Conservation (phyloP, 2,888 invertebrate species). For the Blera fallax region DNA sequence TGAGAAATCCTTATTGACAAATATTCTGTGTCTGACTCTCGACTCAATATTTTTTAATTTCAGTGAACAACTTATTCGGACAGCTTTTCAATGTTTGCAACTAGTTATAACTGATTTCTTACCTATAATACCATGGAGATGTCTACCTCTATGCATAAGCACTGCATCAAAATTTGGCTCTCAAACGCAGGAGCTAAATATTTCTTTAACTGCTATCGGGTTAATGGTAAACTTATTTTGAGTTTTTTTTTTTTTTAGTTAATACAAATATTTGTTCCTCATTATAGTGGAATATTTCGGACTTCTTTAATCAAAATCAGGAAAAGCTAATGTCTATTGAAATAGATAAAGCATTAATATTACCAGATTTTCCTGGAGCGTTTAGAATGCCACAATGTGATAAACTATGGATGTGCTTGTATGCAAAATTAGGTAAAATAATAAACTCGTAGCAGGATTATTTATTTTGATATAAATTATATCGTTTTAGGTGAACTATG, state of each 20-base stretch:
- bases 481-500: slow-evolving; percentile 89
- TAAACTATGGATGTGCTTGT: slow-evolving; percentile 97
- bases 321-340: slow-evolving; percentile 90
- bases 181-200: slow-evolving; percentile 98
- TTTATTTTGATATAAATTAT: not conserved
- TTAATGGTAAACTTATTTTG: slow-evolving; percentile 87
- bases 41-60: slow-evolving; percentile 60
- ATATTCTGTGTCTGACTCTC: not conserved
- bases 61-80: slow-evolving; percentile 94
- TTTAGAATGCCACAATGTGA: slow-evolving; percentile 94
- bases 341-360: slow-evolving; percentile 88
- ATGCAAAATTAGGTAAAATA: slow-evolving; percentile 87
- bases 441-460: not conserved
- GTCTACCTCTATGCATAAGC: slow-evolving; percentile 94
- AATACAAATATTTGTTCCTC: slow-evolving; percentile 43
- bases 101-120: slow-evolving; percentile 97
- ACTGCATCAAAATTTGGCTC: slow-evolving; percentile 97
- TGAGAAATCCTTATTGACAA: slow-evolving; percentile 78
- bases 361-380: slow-evolving; percentile 92
- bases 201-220: slow-evolving; percentile 97
- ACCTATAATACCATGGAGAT: slow-evolving; percentile 94
- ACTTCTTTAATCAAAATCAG: slow-evolving; percentile 97
- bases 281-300: slow-evolving; percentile 98
- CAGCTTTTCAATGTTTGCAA: slow-evolving; percentile 98
- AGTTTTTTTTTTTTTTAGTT: not conserved